These are phyloP conservation scores for Lottia scabra DNA, from an alignment of 2,888 invertebrate species.

Conservation along the genomic window DNA sequence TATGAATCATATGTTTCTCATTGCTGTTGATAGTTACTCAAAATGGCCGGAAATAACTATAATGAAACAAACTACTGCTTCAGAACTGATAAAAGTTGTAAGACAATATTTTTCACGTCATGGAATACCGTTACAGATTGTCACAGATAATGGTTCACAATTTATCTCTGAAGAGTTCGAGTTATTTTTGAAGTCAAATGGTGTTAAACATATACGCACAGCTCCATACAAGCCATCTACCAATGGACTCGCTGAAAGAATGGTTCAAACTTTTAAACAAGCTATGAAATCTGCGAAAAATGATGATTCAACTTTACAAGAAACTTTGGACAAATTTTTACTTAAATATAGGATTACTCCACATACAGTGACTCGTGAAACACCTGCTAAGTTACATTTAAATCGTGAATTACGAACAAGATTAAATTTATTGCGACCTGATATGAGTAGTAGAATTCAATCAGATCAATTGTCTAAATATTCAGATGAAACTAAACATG, in stretches of 20 bases:
- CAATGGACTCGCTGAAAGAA: slow-evolving; percentile 36
- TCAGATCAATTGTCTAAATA: too few species aligned
- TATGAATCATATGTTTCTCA: slow-evolving; percentile 50
- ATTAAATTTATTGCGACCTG: too few species aligned
- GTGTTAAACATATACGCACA: slow-evolving; percentile 29
- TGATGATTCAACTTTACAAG: slow-evolving; percentile 4
- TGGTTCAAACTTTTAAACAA: slow-evolving; percentile 38
- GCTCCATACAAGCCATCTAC: slow-evolving; percentile 38
- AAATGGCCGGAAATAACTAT: slow-evolving; percentile 67
- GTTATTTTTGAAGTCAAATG: slow-evolving; percentile 30
- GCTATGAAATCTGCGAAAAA: slow-evolving; percentile 22
- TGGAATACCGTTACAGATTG: slow-evolving; percentile 30
- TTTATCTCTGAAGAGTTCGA: slow-evolving; percentile 34
- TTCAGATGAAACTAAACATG: too few species aligned
- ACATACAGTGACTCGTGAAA: too few species aligned
- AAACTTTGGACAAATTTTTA: neutral
- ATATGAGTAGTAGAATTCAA: too few species aligned
- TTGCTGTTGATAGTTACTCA: slow-evolving; percentile 67
- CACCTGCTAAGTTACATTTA: too few species aligned
- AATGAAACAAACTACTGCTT: slow-evolving; percentile 1
- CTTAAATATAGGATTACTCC: too few species aligned
- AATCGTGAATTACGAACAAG: too few species aligned
- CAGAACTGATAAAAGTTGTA: slow-evolving; percentile 26
- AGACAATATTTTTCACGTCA: slow-evolving; percentile 30
- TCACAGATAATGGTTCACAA: slow-evolving; percentile 35